These are phyloP conservation scores for Drosophila cognata DNA, from an alignment of 2,888 invertebrate genomes.

Conservation along the genomic window DNA sequence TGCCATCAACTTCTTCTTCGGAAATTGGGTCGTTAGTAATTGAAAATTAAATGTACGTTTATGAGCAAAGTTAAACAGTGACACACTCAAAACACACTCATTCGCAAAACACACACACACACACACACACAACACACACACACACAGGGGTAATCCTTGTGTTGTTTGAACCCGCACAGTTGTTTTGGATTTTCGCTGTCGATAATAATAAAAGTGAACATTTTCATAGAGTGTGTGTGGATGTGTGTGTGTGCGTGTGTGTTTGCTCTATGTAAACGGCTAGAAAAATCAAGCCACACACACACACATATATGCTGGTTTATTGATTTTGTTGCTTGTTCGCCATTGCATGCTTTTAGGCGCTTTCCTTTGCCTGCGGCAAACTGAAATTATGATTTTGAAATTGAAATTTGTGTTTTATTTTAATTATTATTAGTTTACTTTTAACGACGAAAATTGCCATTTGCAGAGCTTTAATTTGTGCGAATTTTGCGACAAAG, in stretches of 20 bases:
- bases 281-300: slow-evolving; percentile 9
- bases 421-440: not conserved
- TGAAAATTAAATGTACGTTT: slow-evolving; percentile 80
- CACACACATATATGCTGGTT: slow-evolving; percentile 15
- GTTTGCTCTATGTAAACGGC: slow-evolving; percentile 24
- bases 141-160: slow-evolving; percentile 1
- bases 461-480: rapidly evolving
- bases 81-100: slow-evolving; percentile 12
- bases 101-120: slow-evolving; percentile 9
- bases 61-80: slow-evolving; percentile 73
- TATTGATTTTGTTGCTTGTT: slow-evolving; percentile 65
- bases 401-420: slow-evolving; percentile 3
- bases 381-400: slow-evolving; percentile 24
- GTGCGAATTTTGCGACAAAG: not conserved
- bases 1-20: slow-evolving; percentile 18
- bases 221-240: slow-evolving; percentile 59
- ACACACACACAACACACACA: slow-evolving; percentile 7
- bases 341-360: slow-evolving; percentile 39
- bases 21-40: slow-evolving; percentile 62
- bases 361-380: slow-evolving; percentile 9
- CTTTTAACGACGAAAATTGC: not conserved
- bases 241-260: slow-evolving; percentile 25
- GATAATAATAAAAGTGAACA: slow-evolving; percentile 77
- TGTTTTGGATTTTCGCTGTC: slow-evolving; percentile 72
- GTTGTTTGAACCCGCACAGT: slow-evolving; percentile 61